phyloP scores from a whole-genome alignment of 2,113 vertebrate genomes.

The Dryoscopus gambensis region DNA sequence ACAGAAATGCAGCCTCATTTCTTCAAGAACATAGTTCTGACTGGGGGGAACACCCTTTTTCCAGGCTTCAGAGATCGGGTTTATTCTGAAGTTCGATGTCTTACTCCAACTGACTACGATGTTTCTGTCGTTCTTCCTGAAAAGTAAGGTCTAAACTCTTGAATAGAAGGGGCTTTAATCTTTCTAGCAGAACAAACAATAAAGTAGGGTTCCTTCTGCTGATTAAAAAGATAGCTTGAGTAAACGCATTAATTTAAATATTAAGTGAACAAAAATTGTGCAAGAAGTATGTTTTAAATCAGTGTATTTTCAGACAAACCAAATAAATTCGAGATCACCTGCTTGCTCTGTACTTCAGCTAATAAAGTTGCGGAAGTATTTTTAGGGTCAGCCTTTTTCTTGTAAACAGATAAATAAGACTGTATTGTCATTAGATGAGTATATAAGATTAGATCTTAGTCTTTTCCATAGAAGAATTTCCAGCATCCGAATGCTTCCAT shows the following conservation, averaged over 20 bases:
- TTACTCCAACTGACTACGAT: slow-evolving; percentile 88
- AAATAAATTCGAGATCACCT: not conserved
- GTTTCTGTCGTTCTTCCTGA: slow-evolving; percentile 86
- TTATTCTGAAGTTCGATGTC: slow-evolving; percentile 89
- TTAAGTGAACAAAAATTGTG: not conserved
- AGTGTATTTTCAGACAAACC: not conserved
- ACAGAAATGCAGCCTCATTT: slow-evolving; percentile 98
- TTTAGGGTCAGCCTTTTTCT: not conserved
- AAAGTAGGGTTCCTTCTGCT: not conserved
- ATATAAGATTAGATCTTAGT: not conserved
- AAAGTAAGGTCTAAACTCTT: slow-evolving; percentile 79
- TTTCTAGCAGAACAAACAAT: not conserved
- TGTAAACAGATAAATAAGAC: not conserved
- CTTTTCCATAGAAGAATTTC: not conserved
- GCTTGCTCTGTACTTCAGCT: not conserved
- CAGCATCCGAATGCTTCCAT: not conserved
- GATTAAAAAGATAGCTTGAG: not conserved
- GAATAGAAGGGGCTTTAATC: not conserved
- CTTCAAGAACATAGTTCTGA: slow-evolving; percentile 95
- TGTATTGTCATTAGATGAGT: not conserved
- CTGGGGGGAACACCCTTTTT: slow-evolving; percentile 90
- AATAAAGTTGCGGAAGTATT: not conserved
- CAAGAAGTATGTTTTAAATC: not conserved
- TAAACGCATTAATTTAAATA: not conserved
- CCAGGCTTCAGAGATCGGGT: slow-evolving; percentile 91